A percentile compares a stretch with the other conserved stretches of the same genome.
These are phyloP conservation scores for Amazona guildingii DNA, from an alignment of 2,113 vertebrate species.

Conservation along the genomic window DNA sequence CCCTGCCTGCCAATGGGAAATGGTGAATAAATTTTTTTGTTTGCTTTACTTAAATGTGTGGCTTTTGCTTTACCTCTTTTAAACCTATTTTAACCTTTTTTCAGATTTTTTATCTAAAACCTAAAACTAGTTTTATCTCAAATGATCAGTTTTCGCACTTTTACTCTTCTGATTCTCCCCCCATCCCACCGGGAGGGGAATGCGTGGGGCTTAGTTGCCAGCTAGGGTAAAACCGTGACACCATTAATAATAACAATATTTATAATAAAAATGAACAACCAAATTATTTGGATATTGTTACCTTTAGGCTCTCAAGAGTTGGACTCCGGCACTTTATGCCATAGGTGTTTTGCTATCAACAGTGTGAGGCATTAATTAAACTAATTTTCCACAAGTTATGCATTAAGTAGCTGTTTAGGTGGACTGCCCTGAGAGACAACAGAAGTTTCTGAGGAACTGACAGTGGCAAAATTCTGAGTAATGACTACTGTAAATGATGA, in stretches of 20 bases:
- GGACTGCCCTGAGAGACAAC: not conserved
- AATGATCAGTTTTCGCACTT: not conserved
- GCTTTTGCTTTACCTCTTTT: not conserved
- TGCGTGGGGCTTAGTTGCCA: not conserved
- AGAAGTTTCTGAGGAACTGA: not conserved
- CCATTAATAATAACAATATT: not conserved
- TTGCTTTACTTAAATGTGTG: not conserved
- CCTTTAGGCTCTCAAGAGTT: not conserved
- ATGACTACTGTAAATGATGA: not conserved
- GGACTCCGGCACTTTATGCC: not conserved
- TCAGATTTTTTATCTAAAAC: not conserved
- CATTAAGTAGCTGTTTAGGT: not conserved
- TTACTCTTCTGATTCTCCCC: not conserved
- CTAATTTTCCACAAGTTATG: not conserved
- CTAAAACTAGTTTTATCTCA: not conserved
- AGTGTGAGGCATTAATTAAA: not conserved
- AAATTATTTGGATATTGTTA: not conserved
- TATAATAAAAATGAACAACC: not conserved
- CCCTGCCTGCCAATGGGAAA: not conserved
- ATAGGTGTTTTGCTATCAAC: not conserved
- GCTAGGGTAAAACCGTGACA: not conserved
- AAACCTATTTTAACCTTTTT: not conserved
- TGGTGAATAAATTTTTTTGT: not conserved
- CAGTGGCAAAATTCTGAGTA: not conserved
- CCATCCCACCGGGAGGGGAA: no score